These are phyloP conservation scores for Sporophila hypoxantha DNA, from an alignment of 2,113 vertebrate species.

Conservation along the genomic window DNA sequence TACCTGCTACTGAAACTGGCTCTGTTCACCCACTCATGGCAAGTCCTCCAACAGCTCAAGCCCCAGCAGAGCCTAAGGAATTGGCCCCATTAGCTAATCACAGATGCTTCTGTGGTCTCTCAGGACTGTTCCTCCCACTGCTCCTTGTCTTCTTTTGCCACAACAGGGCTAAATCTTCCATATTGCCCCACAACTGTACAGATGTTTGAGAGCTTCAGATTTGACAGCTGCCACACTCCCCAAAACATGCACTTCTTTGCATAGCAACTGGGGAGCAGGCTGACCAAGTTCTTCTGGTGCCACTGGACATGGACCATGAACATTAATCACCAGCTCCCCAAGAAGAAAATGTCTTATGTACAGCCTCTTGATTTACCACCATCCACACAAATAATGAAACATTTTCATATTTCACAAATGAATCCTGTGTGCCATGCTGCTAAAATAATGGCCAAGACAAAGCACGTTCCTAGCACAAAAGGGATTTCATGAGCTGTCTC, in stretches of 20 bases:
- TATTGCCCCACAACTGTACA: not conserved
- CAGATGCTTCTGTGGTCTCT: not conserved
- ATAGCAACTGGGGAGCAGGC: not conserved
- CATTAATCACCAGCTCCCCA: not conserved
- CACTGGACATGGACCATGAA: not conserved
- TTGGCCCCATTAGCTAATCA: not conserved
- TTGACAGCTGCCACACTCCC: not conserved
- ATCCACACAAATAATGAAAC: not conserved
- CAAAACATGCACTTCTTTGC: not conserved
- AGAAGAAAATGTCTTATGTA: not conserved
- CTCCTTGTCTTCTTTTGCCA: not conserved
- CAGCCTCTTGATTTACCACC: not conserved
- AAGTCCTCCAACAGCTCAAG: not conserved
- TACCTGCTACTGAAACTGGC: fast-evolving
- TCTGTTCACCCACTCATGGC: not conserved
- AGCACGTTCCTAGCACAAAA: not conserved
- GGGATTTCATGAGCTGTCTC: not conserved
- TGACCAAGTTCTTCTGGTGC: not conserved
- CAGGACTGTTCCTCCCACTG: not conserved
- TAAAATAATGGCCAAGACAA: not conserved
- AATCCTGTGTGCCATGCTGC: not conserved
- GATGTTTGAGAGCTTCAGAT: not conserved
- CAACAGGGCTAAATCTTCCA: not conserved
- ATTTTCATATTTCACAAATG: not conserved
- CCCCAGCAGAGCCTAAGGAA: not conserved